Evolutionary conservation across 2,888 invertebrate species (phyloP).

Genomic region (Chaitophorus viminalis): DNA sequence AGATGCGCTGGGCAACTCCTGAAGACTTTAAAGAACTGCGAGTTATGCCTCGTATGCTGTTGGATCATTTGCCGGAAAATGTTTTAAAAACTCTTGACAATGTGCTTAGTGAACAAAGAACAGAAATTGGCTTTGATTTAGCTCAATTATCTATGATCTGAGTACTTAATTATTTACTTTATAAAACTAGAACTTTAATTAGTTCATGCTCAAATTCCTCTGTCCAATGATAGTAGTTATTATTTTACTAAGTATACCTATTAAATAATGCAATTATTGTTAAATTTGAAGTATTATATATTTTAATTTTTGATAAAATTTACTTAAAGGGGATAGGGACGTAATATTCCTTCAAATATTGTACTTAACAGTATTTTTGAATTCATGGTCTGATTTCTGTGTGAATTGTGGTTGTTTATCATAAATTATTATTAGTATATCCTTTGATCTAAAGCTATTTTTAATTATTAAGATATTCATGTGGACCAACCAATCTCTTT

Average conservation of each 20-base stretch:
- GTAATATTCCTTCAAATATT: slow-evolving; percentile 58
- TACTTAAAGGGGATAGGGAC: slow-evolving; percentile 37
- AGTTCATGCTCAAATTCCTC: slow-evolving; percentile 56
- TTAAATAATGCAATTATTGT: slow-evolving; percentile 22
- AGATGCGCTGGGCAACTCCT: slow-evolving; percentile 82
- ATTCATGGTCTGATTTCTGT: slow-evolving; percentile 59
- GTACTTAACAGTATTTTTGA: slow-evolving; percentile 59
- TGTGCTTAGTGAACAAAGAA: slow-evolving; percentile 70
- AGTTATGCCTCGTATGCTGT: slow-evolving; percentile 85
- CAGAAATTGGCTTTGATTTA: slow-evolving; percentile 65
- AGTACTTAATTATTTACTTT: slow-evolving; percentile 42
- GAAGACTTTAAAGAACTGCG: slow-evolving; percentile 84
- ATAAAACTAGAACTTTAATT: slow-evolving; percentile 47
- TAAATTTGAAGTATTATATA: slow-evolving; percentile 36
- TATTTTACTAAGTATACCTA: slow-evolving; percentile 20
- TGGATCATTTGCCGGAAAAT: slow-evolving; percentile 87
- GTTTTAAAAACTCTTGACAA: slow-evolving; percentile 77
- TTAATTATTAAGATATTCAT: slow-evolving; percentile 17
- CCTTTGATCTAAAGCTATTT: slow-evolving; percentile 29
- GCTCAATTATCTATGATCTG: slow-evolving; percentile 64
- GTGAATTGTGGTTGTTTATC: slow-evolving; percentile 32
- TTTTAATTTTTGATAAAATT: slow-evolving; percentile 24
- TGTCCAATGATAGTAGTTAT: slow-evolving; percentile 43
- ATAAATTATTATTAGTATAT: slow-evolving; percentile 35
- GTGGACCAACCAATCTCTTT: slow-evolving; percentile 28